phyloP scores from a whole-genome alignment of 2,113 vertebrate species.

The Podilymbus podiceps region DNA sequence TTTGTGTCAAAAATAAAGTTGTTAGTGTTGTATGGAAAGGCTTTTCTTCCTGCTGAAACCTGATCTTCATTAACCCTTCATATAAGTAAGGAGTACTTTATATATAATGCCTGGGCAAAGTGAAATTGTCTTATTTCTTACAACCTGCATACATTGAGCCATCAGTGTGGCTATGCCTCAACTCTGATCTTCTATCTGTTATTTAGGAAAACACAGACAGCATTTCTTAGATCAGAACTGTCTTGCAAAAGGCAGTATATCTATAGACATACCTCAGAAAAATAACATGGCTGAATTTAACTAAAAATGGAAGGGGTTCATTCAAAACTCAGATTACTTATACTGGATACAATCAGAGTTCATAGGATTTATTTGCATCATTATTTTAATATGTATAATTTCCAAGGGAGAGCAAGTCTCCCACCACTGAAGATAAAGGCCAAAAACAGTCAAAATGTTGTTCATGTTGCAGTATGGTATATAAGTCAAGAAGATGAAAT shows the following conservation, averaged over 20 bases:
- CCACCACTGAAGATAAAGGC: neutral
- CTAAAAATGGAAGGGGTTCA: neutral
- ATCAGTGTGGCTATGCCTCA: neutral
- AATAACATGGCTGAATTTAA: neutral
- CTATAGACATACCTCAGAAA: neutral
- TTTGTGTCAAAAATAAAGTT: slow-evolving; percentile 2
- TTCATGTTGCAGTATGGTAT: neutral
- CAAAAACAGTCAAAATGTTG: neutral
- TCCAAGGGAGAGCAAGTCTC: neutral
- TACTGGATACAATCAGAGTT: neutral
- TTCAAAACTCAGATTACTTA: neutral
- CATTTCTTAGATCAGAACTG: neutral
- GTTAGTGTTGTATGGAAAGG: neutral
- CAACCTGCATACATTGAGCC: neutral
- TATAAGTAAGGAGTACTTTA: neutral
- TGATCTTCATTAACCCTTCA: neutral
- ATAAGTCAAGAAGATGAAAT: neutral
- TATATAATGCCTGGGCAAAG: neutral
- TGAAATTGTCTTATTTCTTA: neutral
- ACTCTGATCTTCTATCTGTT: neutral
- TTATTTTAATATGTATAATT: neutral
- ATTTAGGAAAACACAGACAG: neutral
- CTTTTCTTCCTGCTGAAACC: neutral
- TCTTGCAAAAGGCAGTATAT: neutral
- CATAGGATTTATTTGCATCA: neutral